These are phyloP conservation scores for Ylistrum balloti DNA, from an alignment of 1,140 invertebrate genomes.

Conservation along the genomic window DNA sequence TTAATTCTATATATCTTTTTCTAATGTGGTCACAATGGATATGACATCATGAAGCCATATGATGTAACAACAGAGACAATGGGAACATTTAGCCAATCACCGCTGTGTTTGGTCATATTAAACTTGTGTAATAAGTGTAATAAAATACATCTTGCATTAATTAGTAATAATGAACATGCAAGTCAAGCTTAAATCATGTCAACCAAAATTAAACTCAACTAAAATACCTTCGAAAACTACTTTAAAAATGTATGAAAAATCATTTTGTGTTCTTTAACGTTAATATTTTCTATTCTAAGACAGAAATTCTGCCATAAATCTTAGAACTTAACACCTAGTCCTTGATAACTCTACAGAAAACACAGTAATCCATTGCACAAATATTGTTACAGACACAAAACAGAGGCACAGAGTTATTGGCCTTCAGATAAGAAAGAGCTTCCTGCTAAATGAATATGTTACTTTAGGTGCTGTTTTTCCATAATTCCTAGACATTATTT, in stretches of 20 bases:
- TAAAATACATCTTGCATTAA: too few relatives aligned
- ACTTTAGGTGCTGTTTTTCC: neutral
- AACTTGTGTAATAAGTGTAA: too few relatives aligned
- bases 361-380: neutral
- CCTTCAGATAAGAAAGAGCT: neutral
- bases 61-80: too few relatives aligned
- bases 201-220: neutral
- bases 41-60: too few relatives aligned
- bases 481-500: constrained; percentile 21
- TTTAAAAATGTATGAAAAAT: neutral
- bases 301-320: neutral
- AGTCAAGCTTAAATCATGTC: too few relatives aligned
- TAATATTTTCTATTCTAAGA: constrained; percentile 20
- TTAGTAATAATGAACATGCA: too few relatives aligned
- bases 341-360: neutral
- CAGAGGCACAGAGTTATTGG: neutral
- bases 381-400: neutral
- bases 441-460: neutral
- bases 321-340: neutral
- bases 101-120: too few relatives aligned
- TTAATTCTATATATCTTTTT: too few relatives aligned
- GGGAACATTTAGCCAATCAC: too few relatives aligned
- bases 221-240: neutral
- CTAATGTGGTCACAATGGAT: too few relatives aligned
- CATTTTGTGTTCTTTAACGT: neutral